Evolutionary conservation across 2,113 vertebrate species (phyloP).

Genomic region (Zapus hudsonius): DNA sequence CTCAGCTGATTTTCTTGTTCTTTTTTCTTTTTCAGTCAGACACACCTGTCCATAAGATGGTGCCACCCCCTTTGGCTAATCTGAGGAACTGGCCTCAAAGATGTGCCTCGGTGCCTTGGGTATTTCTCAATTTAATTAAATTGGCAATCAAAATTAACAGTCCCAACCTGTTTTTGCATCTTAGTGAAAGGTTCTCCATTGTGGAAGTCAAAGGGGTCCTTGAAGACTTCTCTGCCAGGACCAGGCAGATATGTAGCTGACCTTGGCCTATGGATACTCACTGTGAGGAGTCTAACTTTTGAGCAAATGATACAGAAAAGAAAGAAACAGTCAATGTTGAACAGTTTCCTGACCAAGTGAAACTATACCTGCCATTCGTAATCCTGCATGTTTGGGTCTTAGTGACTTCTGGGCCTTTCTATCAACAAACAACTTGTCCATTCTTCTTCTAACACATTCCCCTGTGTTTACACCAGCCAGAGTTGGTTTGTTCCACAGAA

Average conservation of each 20-base stretch:
- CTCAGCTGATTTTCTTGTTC: background rate
- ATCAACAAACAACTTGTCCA: background rate
- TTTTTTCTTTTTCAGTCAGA: background rate
- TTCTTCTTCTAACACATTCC: conserved; percentile 11
- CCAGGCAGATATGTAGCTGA: background rate
- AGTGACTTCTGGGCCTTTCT: background rate
- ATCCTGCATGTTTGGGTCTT: background rate
- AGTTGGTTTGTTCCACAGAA: background rate
- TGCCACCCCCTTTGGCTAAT: background rate
- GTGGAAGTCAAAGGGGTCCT: background rate
- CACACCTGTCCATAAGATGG: too few species aligned
- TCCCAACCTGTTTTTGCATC: background rate
- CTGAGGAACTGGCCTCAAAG: background rate
- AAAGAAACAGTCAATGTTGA: background rate
- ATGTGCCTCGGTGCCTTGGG: background rate
- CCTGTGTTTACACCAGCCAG: background rate
- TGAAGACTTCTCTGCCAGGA: background rate
- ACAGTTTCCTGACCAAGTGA: background rate
- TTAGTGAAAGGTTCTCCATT: background rate
- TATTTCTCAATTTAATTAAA: background rate
- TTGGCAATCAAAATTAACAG: background rate
- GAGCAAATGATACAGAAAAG: background rate
- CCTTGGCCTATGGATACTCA: background rate
- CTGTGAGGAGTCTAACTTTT: background rate
- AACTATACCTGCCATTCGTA: background rate